These are phyloP conservation scores for Muscidifurax raptorellus DNA, from an alignment of 1,140 invertebrate species.

Conservation along the genomic window DNA sequence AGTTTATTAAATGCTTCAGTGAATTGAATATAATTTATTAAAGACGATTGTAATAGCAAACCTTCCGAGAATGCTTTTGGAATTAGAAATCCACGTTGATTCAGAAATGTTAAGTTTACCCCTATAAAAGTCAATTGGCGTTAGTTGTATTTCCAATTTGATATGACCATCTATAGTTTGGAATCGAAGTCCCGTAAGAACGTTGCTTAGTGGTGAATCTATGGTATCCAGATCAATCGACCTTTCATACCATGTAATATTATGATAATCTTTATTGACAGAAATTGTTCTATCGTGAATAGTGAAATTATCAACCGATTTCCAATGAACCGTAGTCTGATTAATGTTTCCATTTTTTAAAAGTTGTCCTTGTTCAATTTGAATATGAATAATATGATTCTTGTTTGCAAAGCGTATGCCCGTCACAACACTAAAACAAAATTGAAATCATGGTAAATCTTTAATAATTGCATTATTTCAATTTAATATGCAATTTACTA, in stretches of 20 bases:
- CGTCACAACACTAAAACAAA: neutral
- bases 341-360: neutral
- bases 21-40: no score
- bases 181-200: constrained; percentile 6
- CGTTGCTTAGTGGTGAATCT: neutral
- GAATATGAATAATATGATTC: constrained; percentile 10
- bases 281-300: neutral
- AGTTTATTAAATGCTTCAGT: no score
- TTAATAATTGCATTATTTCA: no score
- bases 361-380: constrained; percentile 2
- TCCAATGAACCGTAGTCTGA: neutral
- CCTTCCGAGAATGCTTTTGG: no score
- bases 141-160: neutral
- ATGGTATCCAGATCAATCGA: neutral
- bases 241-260: neutral
- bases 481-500: no score
- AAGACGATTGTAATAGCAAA: no score
- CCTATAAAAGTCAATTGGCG: neutral
- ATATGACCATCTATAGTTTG: neutral
- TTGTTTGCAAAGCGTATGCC: neutral
- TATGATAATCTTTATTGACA: neutral
- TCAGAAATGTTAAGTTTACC: neutral
- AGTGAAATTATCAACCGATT: neutral
- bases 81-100: neutral
- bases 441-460: neutral